Base-by-base conservation (phyloP, 2,888 invertebrate genomes). In the Siphlonurus alternatus region DNA sequence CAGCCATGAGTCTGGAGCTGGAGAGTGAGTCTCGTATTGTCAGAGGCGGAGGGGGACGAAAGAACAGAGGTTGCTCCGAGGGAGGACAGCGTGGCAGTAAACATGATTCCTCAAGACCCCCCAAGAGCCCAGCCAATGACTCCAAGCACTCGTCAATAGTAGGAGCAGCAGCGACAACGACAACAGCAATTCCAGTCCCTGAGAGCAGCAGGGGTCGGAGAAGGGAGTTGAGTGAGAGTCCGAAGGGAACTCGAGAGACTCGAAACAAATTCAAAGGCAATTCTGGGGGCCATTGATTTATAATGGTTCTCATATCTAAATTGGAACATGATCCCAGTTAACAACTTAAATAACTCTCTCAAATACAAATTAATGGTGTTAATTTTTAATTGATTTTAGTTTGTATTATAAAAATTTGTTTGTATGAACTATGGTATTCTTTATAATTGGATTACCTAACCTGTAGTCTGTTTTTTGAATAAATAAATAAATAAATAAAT, bases 151-250 rank as follows among this genome's bases (percentile, higher is more conserved):
- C 60, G n/a, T 60, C 60, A 20, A n/a, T n/a, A n/a, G n/a, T n/a
- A n/a, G n/a, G n/a, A n/a, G n/a, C n/a, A n/a, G n/a, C n/a, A n/a
- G n/a, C n/a, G n/a, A n/a, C n/a, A 1, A 61, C 25, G 19, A 25
- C 18, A 19, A 51, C 53, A 25, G 23, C 23, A 20, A 53, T 20
- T 23, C 60, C 24, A 10, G 59, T 54, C 20, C 25, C 23, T 25
- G 61, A 61, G 18, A 5, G 25, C 3, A 60, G 2, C 2, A 61
- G 56, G 22, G 62, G 23, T 7, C 19, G 62, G 15, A 20, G 59
- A 15, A 61, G 64, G 19, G 59, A 64, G 24, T 38, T 53, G 25
- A 64, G 64, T 64, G 64, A 64, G 25, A 64, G 64, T 23, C 64
- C 64, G 15, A 64, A 64, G 62, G 64, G 64, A 20, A 23, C 22